Evolutionary conservation across 2,113 vertebrate species (phyloP).

Genomic region (Carettochelys insculpta): DNA sequence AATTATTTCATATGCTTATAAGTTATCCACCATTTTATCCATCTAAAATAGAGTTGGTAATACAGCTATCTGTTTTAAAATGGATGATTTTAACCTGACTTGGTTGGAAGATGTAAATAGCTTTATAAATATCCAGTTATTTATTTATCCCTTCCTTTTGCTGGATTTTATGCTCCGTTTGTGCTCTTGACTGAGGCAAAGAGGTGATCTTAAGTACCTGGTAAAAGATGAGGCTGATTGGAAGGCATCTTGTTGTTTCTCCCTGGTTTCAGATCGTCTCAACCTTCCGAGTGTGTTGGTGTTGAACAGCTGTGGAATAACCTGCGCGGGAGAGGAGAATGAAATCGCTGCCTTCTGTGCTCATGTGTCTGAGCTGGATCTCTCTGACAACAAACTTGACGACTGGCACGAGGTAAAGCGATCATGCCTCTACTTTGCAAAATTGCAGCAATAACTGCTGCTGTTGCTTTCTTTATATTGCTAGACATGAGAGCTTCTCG

Average conservation of each 20-base stretch:
- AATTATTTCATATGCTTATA: neutral
- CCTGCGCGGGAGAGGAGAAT: conserved; percentile 87
- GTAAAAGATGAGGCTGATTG: neutral
- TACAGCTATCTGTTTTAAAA: accelerated
- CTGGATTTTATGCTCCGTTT: neutral
- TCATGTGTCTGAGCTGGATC: conserved; percentile 94
- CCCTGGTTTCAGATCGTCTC: conserved; percentile 83
- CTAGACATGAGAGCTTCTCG: neutral
- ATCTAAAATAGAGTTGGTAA: neutral
- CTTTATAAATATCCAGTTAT: neutral
- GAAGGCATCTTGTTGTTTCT: neutral
- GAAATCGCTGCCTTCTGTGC: conserved; percentile 92
- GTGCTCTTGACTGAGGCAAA: neutral
- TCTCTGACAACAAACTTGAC: conserved; percentile 93
- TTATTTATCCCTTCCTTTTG: neutral
- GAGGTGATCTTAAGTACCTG: neutral
- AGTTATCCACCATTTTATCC: neutral
- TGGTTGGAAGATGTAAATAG: neutral
- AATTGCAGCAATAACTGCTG: neutral
- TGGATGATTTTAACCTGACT: neutral
- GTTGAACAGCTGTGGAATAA: conserved; percentile 91
- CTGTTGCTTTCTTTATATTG: accelerated
- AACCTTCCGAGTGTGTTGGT: conserved; percentile 92
- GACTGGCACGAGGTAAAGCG: conserved; percentile 93
- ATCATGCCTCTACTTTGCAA: neutral